Conservation (phyloP, 1,140 invertebrate species). For the Tenebrio molitor region DNA sequence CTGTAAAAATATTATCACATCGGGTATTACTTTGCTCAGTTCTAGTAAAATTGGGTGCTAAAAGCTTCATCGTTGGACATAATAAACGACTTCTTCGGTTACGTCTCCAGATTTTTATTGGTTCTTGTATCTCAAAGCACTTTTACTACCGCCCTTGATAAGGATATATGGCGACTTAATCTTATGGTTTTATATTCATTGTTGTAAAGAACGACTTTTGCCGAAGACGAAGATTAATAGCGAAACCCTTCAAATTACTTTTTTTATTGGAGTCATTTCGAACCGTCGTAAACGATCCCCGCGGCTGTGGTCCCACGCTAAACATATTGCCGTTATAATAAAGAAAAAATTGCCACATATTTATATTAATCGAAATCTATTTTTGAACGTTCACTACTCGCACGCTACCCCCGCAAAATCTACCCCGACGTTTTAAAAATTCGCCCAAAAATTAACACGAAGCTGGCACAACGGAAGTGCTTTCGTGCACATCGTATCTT, state of each 20-base stretch:
- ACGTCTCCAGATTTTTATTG: constrained; percentile 33
- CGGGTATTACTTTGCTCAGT: constrained; percentile 20
- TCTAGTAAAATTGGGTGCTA: constrained; percentile 44
- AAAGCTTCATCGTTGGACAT: constrained; percentile 38
- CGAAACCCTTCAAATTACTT: constrained; percentile 34
- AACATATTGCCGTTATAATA: not conserved
- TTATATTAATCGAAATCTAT: not conserved
- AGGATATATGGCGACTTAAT: constrained; percentile 35
- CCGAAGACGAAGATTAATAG: constrained; percentile 29
- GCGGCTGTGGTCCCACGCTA: not conserved
- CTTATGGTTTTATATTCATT: constrained; percentile 35
- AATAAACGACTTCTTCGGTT: constrained; percentile 37
- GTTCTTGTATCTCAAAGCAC: constrained; percentile 29
- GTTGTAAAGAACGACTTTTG: constrained; percentile 2
- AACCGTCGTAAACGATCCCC: constrained; percentile 4
- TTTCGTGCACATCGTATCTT: too few species aligned
- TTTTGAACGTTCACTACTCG: too few species aligned
- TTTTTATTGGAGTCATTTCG: constrained; percentile 23
- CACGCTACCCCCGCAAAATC: too few species aligned
- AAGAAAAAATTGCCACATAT: constrained; percentile 6
- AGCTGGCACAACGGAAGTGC: too few species aligned
- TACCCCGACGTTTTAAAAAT: too few species aligned
- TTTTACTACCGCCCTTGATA: constrained; percentile 30
- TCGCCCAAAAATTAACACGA: too few species aligned
- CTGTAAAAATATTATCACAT: constrained; percentile 47